These are phyloP conservation scores for Conopomorpha cramerella DNA, from an alignment of 1,140 invertebrate species.

Conservation along the genomic window DNA sequence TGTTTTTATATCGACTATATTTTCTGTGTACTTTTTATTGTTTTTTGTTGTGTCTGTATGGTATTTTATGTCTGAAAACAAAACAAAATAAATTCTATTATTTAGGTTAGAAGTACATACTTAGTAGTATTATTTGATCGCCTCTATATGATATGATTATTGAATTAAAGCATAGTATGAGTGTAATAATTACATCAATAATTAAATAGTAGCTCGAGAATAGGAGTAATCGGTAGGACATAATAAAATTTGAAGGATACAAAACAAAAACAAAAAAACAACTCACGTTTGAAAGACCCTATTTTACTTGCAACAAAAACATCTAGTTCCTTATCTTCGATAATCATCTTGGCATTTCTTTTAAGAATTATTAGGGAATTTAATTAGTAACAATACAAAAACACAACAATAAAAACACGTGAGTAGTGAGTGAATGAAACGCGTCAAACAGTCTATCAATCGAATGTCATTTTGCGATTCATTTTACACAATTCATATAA, in stretches of 20 bases:
- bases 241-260: constrained; percentile 37
- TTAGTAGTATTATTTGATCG: neutral
- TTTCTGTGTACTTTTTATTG: constrained; percentile 46
- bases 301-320: constrained; percentile 48
- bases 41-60: constrained; percentile 40
- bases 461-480: too few relatives aligned
- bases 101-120: neutral
- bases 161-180: neutral
- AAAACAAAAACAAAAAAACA: constrained; percentile 9
- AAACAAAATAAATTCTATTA: constrained; percentile 2
- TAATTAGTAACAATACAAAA: too few relatives aligned
- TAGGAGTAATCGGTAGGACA: too few relatives aligned
- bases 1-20: constrained; percentile 50
- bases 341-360: constrained; percentile 13
- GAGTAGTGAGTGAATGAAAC: too few relatives aligned
- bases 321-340: constrained; percentile 33
- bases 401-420: too few relatives aligned
- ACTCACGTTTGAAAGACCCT: constrained; percentile 58
- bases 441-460: too few relatives aligned
- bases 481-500: too few relatives aligned
- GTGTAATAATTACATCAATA: neutral
- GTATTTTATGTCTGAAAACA: constrained; percentile 48
- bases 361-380: too few relatives aligned
- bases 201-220: too few relatives aligned
- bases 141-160: neutral